Percentiles rank a stretch among this genome's conserved stretches.
Evolutionary conservation across 2,888 invertebrate species (phyloP).

Genomic region (Chloroclysta siterata): DNA sequence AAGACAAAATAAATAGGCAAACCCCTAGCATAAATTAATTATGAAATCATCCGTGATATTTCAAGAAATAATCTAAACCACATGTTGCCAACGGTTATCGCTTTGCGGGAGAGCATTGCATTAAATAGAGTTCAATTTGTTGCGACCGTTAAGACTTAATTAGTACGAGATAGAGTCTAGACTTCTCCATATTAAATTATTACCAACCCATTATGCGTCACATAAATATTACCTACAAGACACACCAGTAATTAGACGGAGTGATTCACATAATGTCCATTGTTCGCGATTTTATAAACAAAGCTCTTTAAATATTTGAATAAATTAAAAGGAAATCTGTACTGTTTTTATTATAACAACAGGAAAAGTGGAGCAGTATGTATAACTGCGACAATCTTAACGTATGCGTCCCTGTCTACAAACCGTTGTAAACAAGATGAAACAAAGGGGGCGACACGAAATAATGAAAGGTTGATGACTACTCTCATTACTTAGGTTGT

Average conservation of each 20-base stretch:
- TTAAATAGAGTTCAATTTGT: slow-evolving; percentile 35
- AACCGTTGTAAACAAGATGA: slow-evolving; percentile 28
- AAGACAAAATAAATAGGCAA: neutral
- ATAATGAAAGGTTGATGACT: slow-evolving; percentile 69
- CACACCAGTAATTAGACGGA: slow-evolving; percentile 54
- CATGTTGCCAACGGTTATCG: slow-evolving; percentile 54
- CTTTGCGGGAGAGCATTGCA: slow-evolving; percentile 71
- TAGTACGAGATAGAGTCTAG: slow-evolving; percentile 27
- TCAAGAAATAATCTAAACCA: slow-evolving; percentile 33
- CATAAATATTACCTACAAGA: slow-evolving; percentile 51
- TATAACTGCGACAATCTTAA: slow-evolving; percentile 28
- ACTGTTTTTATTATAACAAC: slow-evolving; percentile 34
- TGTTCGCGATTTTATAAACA: slow-evolving; percentile 57
- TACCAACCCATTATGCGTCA: slow-evolving; percentile 49
- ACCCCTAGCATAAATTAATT: slow-evolving; percentile 5
- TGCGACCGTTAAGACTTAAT: slow-evolving; percentile 46
- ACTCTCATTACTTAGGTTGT: slow-evolving; percentile 62
- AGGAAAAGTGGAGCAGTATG: slow-evolving; percentile 31
- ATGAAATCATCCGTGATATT: slow-evolving; percentile 24
- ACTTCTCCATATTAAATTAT: slow-evolving; percentile 32
- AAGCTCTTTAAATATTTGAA: slow-evolving; percentile 42
- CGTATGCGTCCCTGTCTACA: slow-evolving; percentile 30
- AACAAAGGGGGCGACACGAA: slow-evolving; percentile 37
- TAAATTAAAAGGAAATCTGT: slow-evolving; percentile 41
- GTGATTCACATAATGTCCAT: slow-evolving; percentile 66